These are phyloP conservation scores for Dasyprocta punctata DNA, from an alignment of 2,113 vertebrate species.

Conservation along the genomic window DNA sequence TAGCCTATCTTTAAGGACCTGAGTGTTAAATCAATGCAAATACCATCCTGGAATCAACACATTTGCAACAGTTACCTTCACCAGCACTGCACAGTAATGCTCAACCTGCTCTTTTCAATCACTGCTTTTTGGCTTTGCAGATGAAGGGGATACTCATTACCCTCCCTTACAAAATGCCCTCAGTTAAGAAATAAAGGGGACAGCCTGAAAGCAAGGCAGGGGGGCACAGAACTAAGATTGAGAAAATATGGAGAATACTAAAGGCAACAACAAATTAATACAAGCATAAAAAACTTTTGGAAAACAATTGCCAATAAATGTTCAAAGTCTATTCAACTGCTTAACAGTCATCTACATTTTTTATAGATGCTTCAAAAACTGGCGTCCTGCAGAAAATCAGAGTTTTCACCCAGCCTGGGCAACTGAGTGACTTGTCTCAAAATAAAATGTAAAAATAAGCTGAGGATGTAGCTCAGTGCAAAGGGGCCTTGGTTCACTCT, in stretches of 20 bases:
- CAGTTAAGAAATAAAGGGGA: background rate
- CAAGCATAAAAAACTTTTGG: slow-evolving; percentile 29
- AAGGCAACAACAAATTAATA: background rate
- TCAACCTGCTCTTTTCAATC: background rate
- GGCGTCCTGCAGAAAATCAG: background rate
- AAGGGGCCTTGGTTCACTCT: background rate
- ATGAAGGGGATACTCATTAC: background rate
- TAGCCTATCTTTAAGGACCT: background rate
- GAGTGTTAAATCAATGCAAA: background rate
- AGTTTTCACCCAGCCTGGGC: background rate
- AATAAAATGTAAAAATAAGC: background rate
- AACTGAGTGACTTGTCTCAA: background rate
- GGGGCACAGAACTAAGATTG: background rate
- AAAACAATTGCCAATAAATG: background rate
- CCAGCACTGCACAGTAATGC: background rate
- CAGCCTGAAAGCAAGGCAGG: background rate
- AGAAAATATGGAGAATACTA: background rate
- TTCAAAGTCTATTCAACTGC: slow-evolving; percentile 38
- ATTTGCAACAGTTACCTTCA: background rate
- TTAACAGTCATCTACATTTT: background rate
- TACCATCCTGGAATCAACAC: background rate
- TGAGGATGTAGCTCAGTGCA: background rate
- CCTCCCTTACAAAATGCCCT: background rate
- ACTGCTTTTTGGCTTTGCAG: background rate
- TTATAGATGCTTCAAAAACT: slow-evolving; percentile 13